Conservation (phyloP, 2,797 vertebrate genomes). For the Tauraco hartlaubi region DNA sequence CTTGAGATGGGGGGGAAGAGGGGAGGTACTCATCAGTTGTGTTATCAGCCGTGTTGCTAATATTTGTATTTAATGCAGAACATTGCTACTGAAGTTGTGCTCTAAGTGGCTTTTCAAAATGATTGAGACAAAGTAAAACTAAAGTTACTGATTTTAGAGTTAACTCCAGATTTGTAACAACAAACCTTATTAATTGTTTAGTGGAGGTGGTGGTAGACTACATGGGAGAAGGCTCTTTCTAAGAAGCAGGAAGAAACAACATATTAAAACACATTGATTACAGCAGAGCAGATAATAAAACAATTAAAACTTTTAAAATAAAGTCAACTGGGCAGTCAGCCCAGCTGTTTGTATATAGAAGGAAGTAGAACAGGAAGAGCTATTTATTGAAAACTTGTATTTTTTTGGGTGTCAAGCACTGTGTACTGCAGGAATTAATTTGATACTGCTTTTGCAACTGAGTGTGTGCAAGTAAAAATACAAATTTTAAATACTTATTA, state of each 20-base stretch:
- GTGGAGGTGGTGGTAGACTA: neutral
- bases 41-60: neutral
- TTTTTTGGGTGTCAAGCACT: neutral
- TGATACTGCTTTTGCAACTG: neutral
- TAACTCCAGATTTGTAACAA: neutral
- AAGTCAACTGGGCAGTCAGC: neutral
- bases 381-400: neutral
- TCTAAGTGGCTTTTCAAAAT: neutral
- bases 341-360: slow-evolving; percentile 49
- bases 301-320: slow-evolving; percentile 43
- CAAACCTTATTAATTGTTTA: neutral
- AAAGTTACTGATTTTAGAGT: neutral
- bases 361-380: slow-evolving; percentile 47
- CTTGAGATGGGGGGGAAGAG: neutral
- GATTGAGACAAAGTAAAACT: neutral
- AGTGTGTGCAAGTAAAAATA: neutral
- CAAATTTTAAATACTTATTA: slow-evolving; percentile 8
- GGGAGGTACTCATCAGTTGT: neutral
- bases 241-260: slow-evolving; percentile 18
- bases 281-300: slow-evolving; percentile 29
- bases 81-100: neutral
- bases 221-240: slow-evolving; percentile 15
- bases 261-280: slow-evolving; percentile 39
- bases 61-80: neutral
- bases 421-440: neutral